Base-by-base conservation (phyloP, 2,113 vertebrate species). In the Oryzias javanicus region DNA sequence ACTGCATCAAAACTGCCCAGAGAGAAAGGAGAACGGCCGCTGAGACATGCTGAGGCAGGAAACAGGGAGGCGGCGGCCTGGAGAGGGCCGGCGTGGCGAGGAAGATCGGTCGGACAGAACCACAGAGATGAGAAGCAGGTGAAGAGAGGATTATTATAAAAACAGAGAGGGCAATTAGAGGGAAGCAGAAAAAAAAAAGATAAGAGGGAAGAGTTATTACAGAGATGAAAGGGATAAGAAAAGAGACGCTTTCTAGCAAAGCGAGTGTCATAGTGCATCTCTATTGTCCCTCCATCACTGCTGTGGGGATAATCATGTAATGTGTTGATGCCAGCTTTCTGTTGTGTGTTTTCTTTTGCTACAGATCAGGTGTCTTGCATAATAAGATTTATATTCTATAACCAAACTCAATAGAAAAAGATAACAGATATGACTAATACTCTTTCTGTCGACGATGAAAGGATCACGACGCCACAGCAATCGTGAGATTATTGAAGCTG, bases 1-100 rank as follows among this genome's bases (percentile, higher is more conserved):
- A 78, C 86, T 86, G 83, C 86, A 89, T 83, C 85, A 86, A 86
- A 80, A 89, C 78, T 80, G 78, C 71, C 72, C 69, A 76, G 72
- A 78, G 59, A 79, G 70, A 76, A 17, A 44, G 46, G 19, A 47
- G n/a, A 35, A 35, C 35, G 35, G 35, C 35, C 10, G 35, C 35
- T 12, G 35, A 35, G 35, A 47, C 6, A 12, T n/a, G 10, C n/a
- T n/a, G 46, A 47, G 46, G 46, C 46, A 18, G 18, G 35, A 35
- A 35, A 35, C 35, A 35, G 10, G 35, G 3, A 35, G 35, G 35
- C 35, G 1, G 12, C 10, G 35, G 35, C 35, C 35, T 35, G 35
- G 8, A 35, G 29, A 35, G 25, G 25, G 29, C 29, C 7, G 7
- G 29, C 7, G 29, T 35, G 29, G 29, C 7, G 8, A 35, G 35